Evolutionary conservation across 2,888 invertebrate genomes (phyloP), one percentile per base, ranked within the genome.

Genomic region (Erpobdella octoculata): DNA sequence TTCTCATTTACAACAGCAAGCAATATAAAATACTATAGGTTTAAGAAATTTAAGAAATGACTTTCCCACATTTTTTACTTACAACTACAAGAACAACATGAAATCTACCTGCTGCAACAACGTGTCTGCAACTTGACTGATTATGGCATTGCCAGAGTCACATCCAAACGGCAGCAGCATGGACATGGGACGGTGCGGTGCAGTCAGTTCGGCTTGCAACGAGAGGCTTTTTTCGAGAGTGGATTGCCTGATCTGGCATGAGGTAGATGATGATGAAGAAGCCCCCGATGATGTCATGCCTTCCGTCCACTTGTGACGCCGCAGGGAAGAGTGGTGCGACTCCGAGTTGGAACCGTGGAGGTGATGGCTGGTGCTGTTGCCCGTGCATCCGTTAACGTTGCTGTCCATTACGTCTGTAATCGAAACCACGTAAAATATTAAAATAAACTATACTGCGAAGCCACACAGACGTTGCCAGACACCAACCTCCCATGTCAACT

Each of bases 271-370:
- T 2, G 48, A 31, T 8, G 70, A 48, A 6, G 37, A 31, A 4
- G 21, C 35, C 8, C 36, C 25, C 9, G 58, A 31, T 8, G 67
- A 59, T 6, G 28, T 62, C 31, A 33, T 62, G 62, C 62, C 35
- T 6, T 35, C 35, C 31, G 8, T 62, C 67, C 66, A 61, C 31
- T 71, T 73, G 53, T 59, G 37, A 70, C 85, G 79, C 74, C 84
- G 83, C 67, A 86, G 78, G 18, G 85, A 86, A 6, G 85, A 83
- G 77, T 85, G 85, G 75, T 85, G 85, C 18, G 85, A 84, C 77
- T 85, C 85, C 36, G 80, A 73, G 9, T 21, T 6, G 21, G 21
- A 28, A 28, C 28, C 21, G 53, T 53, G 6, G 18, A 25, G 9
- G 18, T 41, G 25, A 78, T 76, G 12, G 65, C 8, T 37, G 38